Conservation (phyloP, 2,113 vertebrate species). For the Haemorhous mexicanus region DNA sequence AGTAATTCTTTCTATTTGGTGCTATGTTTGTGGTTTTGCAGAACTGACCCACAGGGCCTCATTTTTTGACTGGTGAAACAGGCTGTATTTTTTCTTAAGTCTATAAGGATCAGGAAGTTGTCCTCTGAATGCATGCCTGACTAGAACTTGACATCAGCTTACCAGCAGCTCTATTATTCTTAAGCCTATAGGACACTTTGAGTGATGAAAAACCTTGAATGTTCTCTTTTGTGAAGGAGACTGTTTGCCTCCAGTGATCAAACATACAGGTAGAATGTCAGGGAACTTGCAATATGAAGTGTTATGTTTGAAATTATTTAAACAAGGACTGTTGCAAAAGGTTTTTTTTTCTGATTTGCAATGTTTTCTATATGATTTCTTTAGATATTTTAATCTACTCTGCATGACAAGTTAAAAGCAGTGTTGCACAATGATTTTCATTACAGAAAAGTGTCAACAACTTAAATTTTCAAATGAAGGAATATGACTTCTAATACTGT, state of each 20-base stretch:
- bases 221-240: background rate
- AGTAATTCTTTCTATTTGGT: conserved; percentile 32
- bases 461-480: background rate
- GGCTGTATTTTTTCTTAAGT: background rate
- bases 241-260: background rate
- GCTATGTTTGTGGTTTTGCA: conserved; percentile 13
- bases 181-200: background rate
- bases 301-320: background rate
- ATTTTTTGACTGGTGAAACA: background rate
- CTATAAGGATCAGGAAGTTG: background rate
- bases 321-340: background rate
- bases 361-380: background rate
- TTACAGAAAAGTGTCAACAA: background rate
- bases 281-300: background rate
- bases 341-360: background rate
- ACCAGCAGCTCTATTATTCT: background rate
- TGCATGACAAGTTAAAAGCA: background rate
- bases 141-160: background rate
- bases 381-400: background rate
- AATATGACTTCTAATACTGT: background rate
- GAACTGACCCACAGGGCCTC: background rate
- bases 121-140: background rate
- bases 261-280: background rate
- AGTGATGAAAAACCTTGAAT: background rate
- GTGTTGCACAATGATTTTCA: background rate